Evolutionary conservation across 2,113 vertebrate genomes (phyloP), one percentile per base, ranked within the genome.

Genomic region (Oreochromis aureus): DNA sequence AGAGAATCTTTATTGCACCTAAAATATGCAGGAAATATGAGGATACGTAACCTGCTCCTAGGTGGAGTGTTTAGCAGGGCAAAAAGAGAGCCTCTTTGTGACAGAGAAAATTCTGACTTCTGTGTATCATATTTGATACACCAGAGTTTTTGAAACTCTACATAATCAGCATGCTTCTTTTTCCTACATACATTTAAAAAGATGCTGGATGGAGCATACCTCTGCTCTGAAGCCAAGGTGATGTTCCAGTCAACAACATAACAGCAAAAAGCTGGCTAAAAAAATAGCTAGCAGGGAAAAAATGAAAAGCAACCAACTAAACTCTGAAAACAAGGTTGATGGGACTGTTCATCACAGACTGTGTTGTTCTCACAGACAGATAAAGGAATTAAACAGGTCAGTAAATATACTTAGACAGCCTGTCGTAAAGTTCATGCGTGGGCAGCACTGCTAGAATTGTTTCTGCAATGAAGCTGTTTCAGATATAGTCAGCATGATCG

Each of bases 381-480:
- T 78, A 78, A 78, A n/a, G 46, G 0, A 76, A 78, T 51, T 51
- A 78, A 78, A 53, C 15, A 48, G 73, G 73, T n/a, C 46, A n/a
- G 4, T 78, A 53, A 78, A 78, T 53, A 78, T 32, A 53, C 6
- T n/a, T 32, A 11, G 27, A 19, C 3, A 78, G 44, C 7, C 46
- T 78, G 10, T 32, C 3, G 0, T 78, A 53, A 78, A 16, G 46
- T 51, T 0, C 10, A 53, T 34, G 10, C 0, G 18, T 78, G 73
- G 46, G 10, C 16, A 53, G 27, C 0, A 2, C 44, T 78, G 27
- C 18, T 78, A 78, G 46, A 53, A 78, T 78, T 34, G 73, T 0
- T 1, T 34, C 18, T 34, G 27, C 0, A 0, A 51, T 34, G 46
- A 78, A 78, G 44, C 46, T 3, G 48, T 78, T 78, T 78, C 46